A percentile compares a stretch with the other conserved stretches of the same genome.
Conservation (phyloP, 2,113 vertebrate species). For the Laticauda laticaudata region DNA sequence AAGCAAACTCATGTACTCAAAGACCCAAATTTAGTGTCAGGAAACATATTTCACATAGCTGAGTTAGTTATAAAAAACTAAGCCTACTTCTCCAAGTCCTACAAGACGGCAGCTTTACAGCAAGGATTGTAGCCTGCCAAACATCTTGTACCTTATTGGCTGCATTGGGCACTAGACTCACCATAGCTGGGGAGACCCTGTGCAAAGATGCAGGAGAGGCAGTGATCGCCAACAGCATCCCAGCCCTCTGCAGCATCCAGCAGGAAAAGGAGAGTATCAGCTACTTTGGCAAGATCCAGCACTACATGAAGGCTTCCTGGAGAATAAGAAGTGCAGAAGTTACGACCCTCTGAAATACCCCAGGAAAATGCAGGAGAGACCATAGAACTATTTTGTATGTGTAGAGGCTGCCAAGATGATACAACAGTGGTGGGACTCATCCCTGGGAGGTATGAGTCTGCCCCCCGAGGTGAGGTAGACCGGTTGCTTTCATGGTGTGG, state of each 20-base stretch:
- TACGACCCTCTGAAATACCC: neutral
- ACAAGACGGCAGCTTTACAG: neutral
- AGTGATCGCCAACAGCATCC: conserved; percentile 88
- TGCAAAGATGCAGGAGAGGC: conserved; percentile 91
- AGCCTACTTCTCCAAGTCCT: neutral
- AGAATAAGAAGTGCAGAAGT: neutral
- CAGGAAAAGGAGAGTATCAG: conserved; percentile 89
- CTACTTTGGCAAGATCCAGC: conserved; percentile 90
- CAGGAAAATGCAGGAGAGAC: neutral
- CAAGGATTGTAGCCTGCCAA: neutral
- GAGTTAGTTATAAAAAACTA: neutral
- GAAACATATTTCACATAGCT: neutral
- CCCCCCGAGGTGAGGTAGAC: too few relatives aligned
- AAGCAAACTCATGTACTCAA: neutral
- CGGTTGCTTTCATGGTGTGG: too few relatives aligned
- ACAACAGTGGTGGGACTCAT: too few relatives aligned
- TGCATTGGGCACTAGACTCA: conserved; percentile 58
- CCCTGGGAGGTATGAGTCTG: too few relatives aligned
- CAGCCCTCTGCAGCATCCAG: conserved; percentile 85
- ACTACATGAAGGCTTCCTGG: conserved; percentile 85
- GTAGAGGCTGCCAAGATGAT: neutral
- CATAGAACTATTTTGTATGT: neutral
- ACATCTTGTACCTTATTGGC: neutral
- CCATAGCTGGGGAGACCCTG: conserved; percentile 92
- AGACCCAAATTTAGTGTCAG: neutral